Base-by-base conservation (phyloP, 23 tunicate genomes). In the Ciona savignyi region DNA sequence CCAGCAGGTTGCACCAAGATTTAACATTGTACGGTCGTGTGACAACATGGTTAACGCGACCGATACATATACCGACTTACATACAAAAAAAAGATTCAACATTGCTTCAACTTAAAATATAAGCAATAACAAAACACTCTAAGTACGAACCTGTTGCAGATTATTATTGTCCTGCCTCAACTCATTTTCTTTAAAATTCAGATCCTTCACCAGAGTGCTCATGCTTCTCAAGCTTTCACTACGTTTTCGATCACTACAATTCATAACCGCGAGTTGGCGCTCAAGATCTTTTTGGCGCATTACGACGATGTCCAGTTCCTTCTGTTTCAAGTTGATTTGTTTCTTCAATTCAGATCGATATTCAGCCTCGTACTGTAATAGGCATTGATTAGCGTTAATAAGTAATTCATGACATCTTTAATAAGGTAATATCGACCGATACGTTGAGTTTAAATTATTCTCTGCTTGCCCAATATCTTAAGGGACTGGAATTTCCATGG, bases 221-320 rank as follows among this genome's bases (percentile, higher is more conserved):
- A 72, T 24, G 21, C 35, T 51, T 51, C 65, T 32, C 24, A 72
- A 31, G 32, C 76, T 72, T 24, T 72, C 76, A 31, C 76, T 72
- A 9, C 76, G 33, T 49, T 48, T 26, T 48, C 35, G 33, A 3
- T 72, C 76, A 64, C 29, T 35, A 22, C 27, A 72, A 48, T 72
- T 72, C 51, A 72, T 9, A 28, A 33, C 76, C 76, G 76, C 65
- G 6, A 72, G 64, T 48, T 72, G 64, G 32, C 76, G 64, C 64
- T 72, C 76, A n/a, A 72, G 64, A n/a, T 26, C 31, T 32, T 3
- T 30, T 23, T 72, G 48, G 24, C 64, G 64, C 29, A 31, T 49
- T 1, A 49, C 35, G 64, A 72, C 64, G 63, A 27, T 64, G 26
- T 72, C 64, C 65, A 72, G 76, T 23, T 72, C 76, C 3, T 72